These are phyloP conservation scores for Ovis canadensis DNA, from an alignment of 2,113 vertebrate genomes.

Conservation along the genomic window DNA sequence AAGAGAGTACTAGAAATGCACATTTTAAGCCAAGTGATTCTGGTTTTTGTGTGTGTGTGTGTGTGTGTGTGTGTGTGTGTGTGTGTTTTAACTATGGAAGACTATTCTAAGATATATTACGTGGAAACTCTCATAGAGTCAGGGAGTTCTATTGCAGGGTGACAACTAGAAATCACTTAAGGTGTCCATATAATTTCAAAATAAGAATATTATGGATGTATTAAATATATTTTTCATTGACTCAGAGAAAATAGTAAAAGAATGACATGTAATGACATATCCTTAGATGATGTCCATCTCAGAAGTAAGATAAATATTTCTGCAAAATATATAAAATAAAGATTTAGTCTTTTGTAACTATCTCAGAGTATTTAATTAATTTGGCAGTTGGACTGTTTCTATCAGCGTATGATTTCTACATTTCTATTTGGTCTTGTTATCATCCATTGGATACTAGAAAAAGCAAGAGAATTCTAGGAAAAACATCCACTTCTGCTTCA, in stretches of 20 bases:
- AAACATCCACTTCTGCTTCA: neutral
- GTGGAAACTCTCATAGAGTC: neutral
- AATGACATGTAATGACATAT: neutral
- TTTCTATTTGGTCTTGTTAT: neutral
- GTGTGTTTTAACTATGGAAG: neutral
- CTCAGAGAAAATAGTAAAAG: neutral
- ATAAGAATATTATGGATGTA: neutral
- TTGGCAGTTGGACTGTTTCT: neutral
- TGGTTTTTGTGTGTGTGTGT: neutral
- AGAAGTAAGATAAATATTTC: neutral
- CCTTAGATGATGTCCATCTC: neutral
- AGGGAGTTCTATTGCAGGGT: neutral
- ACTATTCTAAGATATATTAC: neutral
- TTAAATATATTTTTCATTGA: neutral
- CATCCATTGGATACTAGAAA: rapidly evolving
- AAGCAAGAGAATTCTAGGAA: neutral
- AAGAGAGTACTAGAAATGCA: neutral
- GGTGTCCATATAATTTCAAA: neutral
- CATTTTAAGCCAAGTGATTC: neutral
- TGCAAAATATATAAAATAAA: neutral
- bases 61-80: too few species aligned
- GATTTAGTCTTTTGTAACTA: neutral
- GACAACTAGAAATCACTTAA: neutral
- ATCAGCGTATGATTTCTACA: neutral
- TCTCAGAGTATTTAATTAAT: neutral